These are phyloP conservation scores for Leucophora obtusa DNA, from an alignment of 2,888 invertebrate species.

Conservation along the genomic window DNA sequence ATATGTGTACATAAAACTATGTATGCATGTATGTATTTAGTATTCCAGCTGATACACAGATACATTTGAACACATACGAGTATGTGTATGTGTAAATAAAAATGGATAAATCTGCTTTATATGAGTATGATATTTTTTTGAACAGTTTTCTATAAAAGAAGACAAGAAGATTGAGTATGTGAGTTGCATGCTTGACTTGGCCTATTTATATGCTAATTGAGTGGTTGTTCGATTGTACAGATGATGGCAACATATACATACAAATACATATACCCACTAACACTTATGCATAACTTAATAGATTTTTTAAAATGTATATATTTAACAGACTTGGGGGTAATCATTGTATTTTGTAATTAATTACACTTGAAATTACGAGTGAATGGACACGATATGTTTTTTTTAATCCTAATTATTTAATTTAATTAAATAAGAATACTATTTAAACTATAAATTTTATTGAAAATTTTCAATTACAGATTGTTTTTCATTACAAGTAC, in stretches of 20 bases:
- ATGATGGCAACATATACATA: constrained; percentile 15
- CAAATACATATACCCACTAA: background rate
- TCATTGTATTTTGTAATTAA: no score
- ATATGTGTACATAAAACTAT: background rate
- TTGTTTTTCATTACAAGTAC: no score
- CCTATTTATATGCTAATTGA: constrained; percentile 59
- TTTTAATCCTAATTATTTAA: no score
- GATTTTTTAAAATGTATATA: no score
- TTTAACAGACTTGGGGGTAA: no score
- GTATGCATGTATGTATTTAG: no score
- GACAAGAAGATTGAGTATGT: constrained; percentile 19
- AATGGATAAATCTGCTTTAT: background rate
- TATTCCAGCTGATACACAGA: no score
- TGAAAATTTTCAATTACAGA: no score
- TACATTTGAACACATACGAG: background rate
- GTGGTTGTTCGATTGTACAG: constrained; percentile 46
- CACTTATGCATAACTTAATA: background rate
- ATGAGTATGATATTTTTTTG: constrained; percentile 16
- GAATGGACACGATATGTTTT: no score
- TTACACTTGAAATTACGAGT: no score
- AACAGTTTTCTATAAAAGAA: constrained; percentile 1
- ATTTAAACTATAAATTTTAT: no score
- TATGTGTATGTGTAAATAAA: constrained; percentile 11
- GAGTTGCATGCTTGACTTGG: constrained; percentile 51
- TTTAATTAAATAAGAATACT: no score